Evolutionary conservation across 1,140 invertebrate genomes (phyloP), one percentile per base, ranked within the genome.

Genomic region (Anoplophora glabripennis): DNA sequence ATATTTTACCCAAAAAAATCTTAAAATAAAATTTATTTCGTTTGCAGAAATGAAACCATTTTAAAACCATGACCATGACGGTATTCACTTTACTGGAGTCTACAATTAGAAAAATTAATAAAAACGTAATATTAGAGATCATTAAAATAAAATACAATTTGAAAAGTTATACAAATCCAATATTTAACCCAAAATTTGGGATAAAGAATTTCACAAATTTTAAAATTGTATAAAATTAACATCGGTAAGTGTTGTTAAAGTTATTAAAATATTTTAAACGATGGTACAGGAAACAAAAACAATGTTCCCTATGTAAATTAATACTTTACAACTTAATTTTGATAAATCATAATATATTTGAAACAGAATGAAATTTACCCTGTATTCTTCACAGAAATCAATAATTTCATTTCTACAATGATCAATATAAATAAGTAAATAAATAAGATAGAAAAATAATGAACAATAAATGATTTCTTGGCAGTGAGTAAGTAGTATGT

Each of bases 391-490:
- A n/a, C n/a, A n/a, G 40, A 4, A 17, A 3, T 12, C 2, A 41
- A 12, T 41, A 41, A 41, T 36, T 36, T 52, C 8, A n/a, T 37
- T 36, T 37, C 18, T 37, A 4, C 18, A 12, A 34, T 4, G 21
- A 7, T 52, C 37, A 11, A 28, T 28, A 28, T 28, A 28, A 28
- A 28, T 28, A 28, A 28, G 21, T 28, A 28, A 28, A 28, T 28
- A 28, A 28, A 28, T 28, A 36, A 52, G 18, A 52, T 10, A 49
- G 8, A 35, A 28, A 34, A 18, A 49, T 28, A 52, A 56, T 57
- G 42, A 49, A 54, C 38, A 54, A 46, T 54, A 58, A 46, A n/a
- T 33, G 18, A 47, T 21, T 34, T 58, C 37, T 35, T 52, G 57
- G 40, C 42, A 46, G 34, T 48, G 34, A 53, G 48, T 52, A 59